Evolutionary conservation across 2,113 vertebrate genomes (phyloP).

Genomic region (Craseonycteris thonglongyai): DNA sequence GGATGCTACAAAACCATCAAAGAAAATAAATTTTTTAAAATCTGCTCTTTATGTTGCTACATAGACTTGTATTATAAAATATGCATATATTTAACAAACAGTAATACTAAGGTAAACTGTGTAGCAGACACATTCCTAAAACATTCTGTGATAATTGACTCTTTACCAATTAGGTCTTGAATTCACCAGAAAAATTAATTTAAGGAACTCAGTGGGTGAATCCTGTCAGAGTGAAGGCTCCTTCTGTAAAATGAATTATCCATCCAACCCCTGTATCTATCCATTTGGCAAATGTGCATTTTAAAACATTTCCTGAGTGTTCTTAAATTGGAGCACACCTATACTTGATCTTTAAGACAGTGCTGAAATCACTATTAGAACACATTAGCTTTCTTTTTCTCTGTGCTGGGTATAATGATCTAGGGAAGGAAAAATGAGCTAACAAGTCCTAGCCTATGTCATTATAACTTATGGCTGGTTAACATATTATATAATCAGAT

Average conservation of each 20-base stretch:
- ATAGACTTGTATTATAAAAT: background rate
- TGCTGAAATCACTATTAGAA: slow-evolving; percentile 8
- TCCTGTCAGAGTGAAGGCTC: background rate
- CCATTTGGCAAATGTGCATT: background rate
- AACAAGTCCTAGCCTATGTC: background rate
- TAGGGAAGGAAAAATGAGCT: slow-evolving; percentile 7
- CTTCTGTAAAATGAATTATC: slow-evolving; percentile 5
- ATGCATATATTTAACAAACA: slow-evolving; percentile 10
- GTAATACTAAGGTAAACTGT: slow-evolving; percentile 4
- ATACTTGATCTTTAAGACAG: slow-evolving; percentile 20
- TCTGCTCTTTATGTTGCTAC: background rate
- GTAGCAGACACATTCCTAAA: background rate
- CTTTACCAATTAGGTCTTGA: slow-evolving; percentile 16
- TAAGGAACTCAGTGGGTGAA: background rate
- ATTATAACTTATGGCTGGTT: background rate
- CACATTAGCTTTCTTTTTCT: slow-evolving; percentile 8
- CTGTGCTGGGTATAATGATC: background rate
- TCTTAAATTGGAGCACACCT: slow-evolving; percentile 25
- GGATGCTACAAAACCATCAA: background rate
- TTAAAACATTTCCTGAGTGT: background rate
- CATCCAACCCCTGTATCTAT: background rate
- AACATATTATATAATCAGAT: background rate
- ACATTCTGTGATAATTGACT: background rate
- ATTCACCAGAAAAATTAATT: background rate
- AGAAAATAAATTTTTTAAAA: slow-evolving; percentile 17